These are phyloP conservation scores for Macrotis lagotis DNA, from an alignment of 2,113 vertebrate species.

Conservation along the genomic window DNA sequence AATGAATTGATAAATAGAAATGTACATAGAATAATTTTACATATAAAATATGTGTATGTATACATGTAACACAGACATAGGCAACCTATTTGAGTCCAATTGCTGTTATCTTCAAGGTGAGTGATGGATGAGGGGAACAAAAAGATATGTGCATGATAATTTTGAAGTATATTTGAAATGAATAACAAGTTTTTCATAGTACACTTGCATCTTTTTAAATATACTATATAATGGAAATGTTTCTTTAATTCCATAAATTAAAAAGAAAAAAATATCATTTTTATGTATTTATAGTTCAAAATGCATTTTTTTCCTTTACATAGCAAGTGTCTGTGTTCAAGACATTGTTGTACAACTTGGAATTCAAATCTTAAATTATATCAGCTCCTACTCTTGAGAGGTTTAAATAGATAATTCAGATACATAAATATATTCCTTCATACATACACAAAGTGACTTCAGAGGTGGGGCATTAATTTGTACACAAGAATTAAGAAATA, in stretches of 20 bases:
- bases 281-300: not conserved
- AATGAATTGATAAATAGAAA: too few species aligned
- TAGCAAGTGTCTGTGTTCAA: not conserved
- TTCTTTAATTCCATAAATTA: not conserved
- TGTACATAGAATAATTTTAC: too few species aligned
- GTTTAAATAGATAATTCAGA: not conserved
- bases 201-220: too few species aligned
- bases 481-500: not conserved
- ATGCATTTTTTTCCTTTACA: not conserved
- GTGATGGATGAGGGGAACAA: too few species aligned
- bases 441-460: not conserved
- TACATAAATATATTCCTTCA: not conserved
- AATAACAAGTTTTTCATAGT: too few species aligned
- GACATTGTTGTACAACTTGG: not conserved
- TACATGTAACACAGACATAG: too few species aligned
- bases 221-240: too few species aligned
- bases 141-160: too few species aligned
- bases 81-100: too few species aligned
- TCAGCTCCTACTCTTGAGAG: not conserved
- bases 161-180: too few species aligned
- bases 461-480: slow-evolving; percentile 37
- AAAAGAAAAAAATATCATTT: not conserved
- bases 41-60: too few species aligned
- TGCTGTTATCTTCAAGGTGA: too few species aligned
- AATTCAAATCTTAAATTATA: not conserved